Base-by-base conservation (phyloP, 2,797 vertebrate genomes). In the Etheostoma nigrum region DNA sequence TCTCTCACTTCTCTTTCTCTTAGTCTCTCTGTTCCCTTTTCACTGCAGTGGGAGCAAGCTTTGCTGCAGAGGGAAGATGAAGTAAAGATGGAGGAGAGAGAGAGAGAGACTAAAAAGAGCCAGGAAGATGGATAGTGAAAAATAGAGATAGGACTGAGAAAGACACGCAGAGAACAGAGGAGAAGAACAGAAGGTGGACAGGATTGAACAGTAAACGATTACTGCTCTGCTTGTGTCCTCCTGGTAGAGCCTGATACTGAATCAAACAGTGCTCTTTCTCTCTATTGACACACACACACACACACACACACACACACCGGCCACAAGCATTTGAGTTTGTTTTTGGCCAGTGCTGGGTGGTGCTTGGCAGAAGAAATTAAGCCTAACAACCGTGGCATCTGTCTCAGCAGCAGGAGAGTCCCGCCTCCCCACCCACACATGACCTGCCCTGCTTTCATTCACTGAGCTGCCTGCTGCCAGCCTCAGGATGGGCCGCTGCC, bases 391-490 rank as follows among this genome's bases (percentile, higher is more conserved):
- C 85, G 10, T 93, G 94, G 93, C 94, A 95, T 95, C 94, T 95
- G 94, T 95, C 94, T 94, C 93, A 92, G 91, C 93, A 94, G 93
- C 94, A 93, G 94, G 93, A 94, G 88, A 91, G 92, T 92, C 93
- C 93, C 92, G 91, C 93, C 93, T 93, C 90, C 86, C 92, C 92
- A 90, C 92, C 93, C 92, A 93, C 94, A 91, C 88, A 91, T 93
- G 93, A 94, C 93, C 92, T 91, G 91, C 77, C 93, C 87, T 85
- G 88, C 90, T 91, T 91, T 83, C 87, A 89, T 93, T 92, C 91
- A 92, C 90, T 87, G 86, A 87, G 81, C 89, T 60, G 90, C 88
- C 91, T 87, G 90, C 91, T 93, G 89, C 91, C 91, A 91, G 88
- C 89, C 89, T 87, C 90, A 88, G 90, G 90, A 92, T 85, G 83